phyloP scores from a whole-genome alignment of 2,113 vertebrate genomes.

The Dipodomys stephensi region DNA sequence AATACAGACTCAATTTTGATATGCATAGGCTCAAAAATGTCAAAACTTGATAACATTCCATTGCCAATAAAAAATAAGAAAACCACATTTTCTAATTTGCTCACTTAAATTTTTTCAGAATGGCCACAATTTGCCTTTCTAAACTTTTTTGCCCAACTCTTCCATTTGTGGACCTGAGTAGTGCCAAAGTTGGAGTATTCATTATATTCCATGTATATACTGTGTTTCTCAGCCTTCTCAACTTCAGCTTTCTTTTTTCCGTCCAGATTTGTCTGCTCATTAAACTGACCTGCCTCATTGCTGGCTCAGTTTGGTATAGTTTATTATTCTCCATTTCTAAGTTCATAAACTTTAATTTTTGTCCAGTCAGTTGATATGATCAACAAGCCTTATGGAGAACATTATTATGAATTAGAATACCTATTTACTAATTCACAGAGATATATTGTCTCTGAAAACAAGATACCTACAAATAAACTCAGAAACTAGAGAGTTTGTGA shows the following conservation, averaged over 20 bases:
- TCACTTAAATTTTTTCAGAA: too few relatives aligned
- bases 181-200: neutral
- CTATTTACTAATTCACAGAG: neutral
- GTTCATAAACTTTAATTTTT: neutral
- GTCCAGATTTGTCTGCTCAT: neutral
- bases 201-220: neutral
- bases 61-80: too few relatives aligned
- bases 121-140: too few relatives aligned
- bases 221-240: neutral
- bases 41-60: too few relatives aligned
- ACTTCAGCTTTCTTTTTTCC: neutral
- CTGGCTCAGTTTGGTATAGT: neutral
- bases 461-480: neutral
- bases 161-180: too few relatives aligned
- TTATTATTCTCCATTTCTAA: conserved; percentile 56
- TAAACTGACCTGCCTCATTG: too few relatives aligned
- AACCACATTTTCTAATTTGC: too few relatives aligned
- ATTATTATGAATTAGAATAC: neutral
- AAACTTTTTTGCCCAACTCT: too few relatives aligned
- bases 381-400: neutral
- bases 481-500: neutral
- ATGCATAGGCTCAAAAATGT: too few relatives aligned
- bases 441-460: neutral
- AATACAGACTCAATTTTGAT: too few relatives aligned
- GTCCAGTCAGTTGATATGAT: neutral